Percentiles rank a stretch among this genome's conserved stretches.
phyloP scores from a whole-genome alignment of 2,113 vertebrate genomes.

The Herpailurus yagouaroundi region DNA sequence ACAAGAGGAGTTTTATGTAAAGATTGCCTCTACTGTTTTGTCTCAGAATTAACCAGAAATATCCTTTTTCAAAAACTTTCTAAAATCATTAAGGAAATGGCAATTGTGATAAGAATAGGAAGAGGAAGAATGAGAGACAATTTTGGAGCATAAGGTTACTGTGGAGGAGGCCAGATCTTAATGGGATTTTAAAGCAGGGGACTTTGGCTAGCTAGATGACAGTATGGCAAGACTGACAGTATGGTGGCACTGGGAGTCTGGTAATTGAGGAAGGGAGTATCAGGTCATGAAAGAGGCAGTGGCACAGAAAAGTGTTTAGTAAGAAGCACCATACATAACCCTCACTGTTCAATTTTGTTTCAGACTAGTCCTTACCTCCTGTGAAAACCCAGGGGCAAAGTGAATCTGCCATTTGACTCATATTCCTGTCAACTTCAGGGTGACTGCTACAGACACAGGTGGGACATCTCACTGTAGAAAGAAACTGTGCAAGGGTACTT shows the following conservation, averaged over 20 bases:
- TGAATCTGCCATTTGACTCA: constrained; percentile 32
- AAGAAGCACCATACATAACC: not conserved
- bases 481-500: not conserved
- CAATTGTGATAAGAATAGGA: not conserved
- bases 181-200: constrained; percentile 60
- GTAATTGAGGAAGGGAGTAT: not conserved
- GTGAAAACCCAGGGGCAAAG: constrained; percentile 30
- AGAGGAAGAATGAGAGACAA: not conserved
- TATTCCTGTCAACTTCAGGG: not conserved
- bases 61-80: not conserved
- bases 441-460: constrained; percentile 18
- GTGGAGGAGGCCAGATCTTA: constrained; percentile 55
- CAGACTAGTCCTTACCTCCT: not conserved
- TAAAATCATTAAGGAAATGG: not conserved
- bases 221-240: constrained; percentile 44
- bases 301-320: not conserved
- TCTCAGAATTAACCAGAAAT: constrained; percentile 35
- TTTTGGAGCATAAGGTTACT: constrained; percentile 58
- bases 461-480: not conserved
- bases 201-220: constrained; percentile 58
- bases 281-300: not conserved
- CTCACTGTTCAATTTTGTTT: not conserved
- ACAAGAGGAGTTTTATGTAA: not conserved
- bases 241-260: not conserved
- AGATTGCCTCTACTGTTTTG: not conserved